Evolutionary conservation across 2,888 invertebrate genomes (phyloP).

Genomic region (Mechanitis mazaeus): DNA sequence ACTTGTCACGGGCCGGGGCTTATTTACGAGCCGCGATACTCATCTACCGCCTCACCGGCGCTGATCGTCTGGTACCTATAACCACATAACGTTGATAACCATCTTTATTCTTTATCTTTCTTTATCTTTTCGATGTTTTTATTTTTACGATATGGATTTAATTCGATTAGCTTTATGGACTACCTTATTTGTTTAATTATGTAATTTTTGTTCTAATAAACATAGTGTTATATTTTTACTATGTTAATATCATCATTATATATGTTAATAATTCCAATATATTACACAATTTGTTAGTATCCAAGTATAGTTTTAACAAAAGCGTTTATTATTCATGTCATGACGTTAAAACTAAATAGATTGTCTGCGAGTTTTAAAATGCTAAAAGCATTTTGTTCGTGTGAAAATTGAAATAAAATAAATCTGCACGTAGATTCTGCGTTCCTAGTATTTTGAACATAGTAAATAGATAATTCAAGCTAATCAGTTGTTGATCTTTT

Average conservation of each 20-base stretch:
- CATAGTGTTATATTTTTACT: background rate
- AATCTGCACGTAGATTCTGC: constrained; percentile 20
- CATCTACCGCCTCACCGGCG: constrained; percentile 42
- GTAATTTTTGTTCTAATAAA: background rate
- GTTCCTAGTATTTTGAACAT: constrained; percentile 25
- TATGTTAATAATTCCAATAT: too few relatives aligned
- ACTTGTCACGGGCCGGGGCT: constrained; percentile 55
- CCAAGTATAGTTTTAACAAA: too few relatives aligned
- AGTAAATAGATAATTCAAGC: constrained; percentile 26
- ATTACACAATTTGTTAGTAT: too few relatives aligned
- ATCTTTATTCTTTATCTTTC: background rate
- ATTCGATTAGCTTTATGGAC: background rate
- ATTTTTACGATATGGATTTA: constrained; percentile 6
- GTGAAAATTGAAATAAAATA: constrained; percentile 26
- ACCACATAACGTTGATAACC: constrained; percentile 21
- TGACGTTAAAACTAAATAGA: too few relatives aligned
- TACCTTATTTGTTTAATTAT: background rate
- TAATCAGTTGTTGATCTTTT: constrained; percentile 26
- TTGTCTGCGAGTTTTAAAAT: constrained; percentile 14
- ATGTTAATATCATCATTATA: too few relatives aligned
- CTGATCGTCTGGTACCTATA: constrained; percentile 31
- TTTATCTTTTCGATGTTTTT: constrained; percentile 10
- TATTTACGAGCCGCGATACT: constrained; percentile 63
- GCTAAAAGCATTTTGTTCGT: constrained; percentile 20
- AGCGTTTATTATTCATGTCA: too few relatives aligned